A percentile compares a stretch with the other conserved stretches of the same genome.
Evolutionary conservation across 2,888 invertebrate genomes (phyloP).

Genomic region (Tipula lateralis): DNA sequence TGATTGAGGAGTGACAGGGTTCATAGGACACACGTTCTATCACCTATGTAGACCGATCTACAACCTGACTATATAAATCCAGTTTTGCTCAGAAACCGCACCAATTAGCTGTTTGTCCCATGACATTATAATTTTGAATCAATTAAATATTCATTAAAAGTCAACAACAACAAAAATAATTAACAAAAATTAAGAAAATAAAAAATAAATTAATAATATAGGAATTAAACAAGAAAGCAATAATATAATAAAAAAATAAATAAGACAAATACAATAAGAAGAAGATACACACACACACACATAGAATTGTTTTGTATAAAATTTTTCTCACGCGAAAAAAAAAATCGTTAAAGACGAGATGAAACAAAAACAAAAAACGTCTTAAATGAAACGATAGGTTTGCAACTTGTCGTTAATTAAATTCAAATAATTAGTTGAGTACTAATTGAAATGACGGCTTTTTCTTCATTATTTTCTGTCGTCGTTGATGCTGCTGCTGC

Average conservation of each 20-base stretch:
- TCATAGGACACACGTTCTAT: too few relatives aligned
- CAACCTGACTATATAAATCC: background rate
- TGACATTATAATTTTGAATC: background rate
- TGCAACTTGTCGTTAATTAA: conserved; percentile 24
- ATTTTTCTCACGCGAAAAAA: conserved; percentile 14
- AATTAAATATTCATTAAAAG: background rate
- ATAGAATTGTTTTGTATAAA: conserved; percentile 4
- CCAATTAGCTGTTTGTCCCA: too few relatives aligned
- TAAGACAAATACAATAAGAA: background rate
- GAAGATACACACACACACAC: background rate
- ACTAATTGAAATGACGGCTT: conserved; percentile 24
- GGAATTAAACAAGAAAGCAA: background rate
- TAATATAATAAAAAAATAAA: background rate
- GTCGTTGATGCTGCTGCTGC: background rate
- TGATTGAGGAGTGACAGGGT: too few relatives aligned
- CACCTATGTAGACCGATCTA: too few relatives aligned
- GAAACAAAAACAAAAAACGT: background rate
- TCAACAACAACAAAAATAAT: background rate
- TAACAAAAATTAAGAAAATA: background rate
- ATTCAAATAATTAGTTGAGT: conserved; percentile 19
- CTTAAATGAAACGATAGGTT: background rate
- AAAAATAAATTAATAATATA: background rate
- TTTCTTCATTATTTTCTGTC: background rate
- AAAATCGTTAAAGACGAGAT: background rate
- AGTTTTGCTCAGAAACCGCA: too few relatives aligned